Conservation (phyloP, 2,888 invertebrate genomes). For the Clitarchus hookeri region DNA sequence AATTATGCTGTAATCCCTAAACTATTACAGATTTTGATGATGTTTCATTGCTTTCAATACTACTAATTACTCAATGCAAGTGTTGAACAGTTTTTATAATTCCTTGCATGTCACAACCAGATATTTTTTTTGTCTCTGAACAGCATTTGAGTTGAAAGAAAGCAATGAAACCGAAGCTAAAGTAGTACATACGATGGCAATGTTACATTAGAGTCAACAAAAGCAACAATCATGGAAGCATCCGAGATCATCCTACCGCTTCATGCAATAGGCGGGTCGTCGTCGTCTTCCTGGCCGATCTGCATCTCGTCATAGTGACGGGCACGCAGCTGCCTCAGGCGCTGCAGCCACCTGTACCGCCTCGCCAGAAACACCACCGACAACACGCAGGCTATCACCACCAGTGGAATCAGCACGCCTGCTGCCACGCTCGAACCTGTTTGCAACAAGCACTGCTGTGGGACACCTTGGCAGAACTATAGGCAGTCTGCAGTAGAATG, state of each 20-base stretch:
- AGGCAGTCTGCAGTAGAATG: too few relatives aligned
- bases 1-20: not conserved
- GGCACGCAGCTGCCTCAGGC: slow-evolving; percentile 33
- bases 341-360: slow-evolving; percentile 38
- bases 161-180: not conserved
- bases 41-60: not conserved
- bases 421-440: slow-evolving; percentile 37
- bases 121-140: not conserved
- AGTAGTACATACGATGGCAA: not conserved
- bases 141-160: not conserved
- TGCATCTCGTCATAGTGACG: slow-evolving; percentile 39
- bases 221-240: not conserved
- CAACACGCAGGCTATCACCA: slow-evolving; percentile 30
- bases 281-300: slow-evolving; percentile 40
- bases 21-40: not conserved
- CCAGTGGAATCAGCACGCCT: slow-evolving; percentile 36
- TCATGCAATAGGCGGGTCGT: slow-evolving; percentile 38
- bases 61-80: not conserved
- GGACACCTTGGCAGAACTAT: not conserved
- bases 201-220: not conserved
- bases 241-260: not conserved
- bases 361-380: slow-evolving; percentile 35
- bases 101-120: not conserved
- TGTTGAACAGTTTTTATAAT: not conserved
- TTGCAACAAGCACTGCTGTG: not conserved